These are phyloP conservation scores for Napeogenes sylphis DNA, from an alignment of 2,888 invertebrate genomes.

Conservation along the genomic window DNA sequence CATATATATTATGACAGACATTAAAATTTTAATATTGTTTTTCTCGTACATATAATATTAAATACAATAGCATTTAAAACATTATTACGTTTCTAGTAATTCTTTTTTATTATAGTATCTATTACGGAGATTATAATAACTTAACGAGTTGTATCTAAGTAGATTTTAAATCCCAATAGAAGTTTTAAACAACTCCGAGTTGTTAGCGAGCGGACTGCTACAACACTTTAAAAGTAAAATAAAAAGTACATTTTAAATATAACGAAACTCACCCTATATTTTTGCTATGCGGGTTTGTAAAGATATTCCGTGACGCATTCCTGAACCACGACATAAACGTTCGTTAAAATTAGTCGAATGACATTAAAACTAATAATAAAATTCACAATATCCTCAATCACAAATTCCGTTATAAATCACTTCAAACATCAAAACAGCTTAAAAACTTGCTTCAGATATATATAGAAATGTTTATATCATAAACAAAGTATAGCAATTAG, in stretches of 20 bases:
- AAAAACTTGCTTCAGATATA: constrained; percentile 27
- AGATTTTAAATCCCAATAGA: neutral
- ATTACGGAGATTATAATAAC: neutral
- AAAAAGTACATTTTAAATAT: constrained; percentile 1
- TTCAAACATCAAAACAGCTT: constrained; percentile 43
- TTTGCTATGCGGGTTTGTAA: neutral
- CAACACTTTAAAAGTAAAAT: neutral
- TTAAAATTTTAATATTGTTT: too few relatives aligned
- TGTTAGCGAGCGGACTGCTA: neutral
- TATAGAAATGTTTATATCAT: constrained; percentile 15
- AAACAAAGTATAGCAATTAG: constrained; percentile 13
- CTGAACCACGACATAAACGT: too few relatives aligned
- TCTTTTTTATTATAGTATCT: neutral
- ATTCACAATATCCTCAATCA: neutral
- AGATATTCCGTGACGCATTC: neutral
- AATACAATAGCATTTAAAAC: too few relatives aligned
- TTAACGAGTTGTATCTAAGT: too few relatives aligned
- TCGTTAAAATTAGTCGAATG: neutral
- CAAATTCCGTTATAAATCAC: constrained; percentile 16
- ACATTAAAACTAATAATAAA: neutral
- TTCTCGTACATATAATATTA: too few relatives aligned
- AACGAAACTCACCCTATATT: neutral
- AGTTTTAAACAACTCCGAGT: neutral
- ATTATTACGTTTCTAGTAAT: too few relatives aligned
- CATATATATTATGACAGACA: too few relatives aligned